Evolutionary conservation across 92 coral and sea anemone species (phyloP).

Genomic region (Pocillopora meandrina): DNA sequence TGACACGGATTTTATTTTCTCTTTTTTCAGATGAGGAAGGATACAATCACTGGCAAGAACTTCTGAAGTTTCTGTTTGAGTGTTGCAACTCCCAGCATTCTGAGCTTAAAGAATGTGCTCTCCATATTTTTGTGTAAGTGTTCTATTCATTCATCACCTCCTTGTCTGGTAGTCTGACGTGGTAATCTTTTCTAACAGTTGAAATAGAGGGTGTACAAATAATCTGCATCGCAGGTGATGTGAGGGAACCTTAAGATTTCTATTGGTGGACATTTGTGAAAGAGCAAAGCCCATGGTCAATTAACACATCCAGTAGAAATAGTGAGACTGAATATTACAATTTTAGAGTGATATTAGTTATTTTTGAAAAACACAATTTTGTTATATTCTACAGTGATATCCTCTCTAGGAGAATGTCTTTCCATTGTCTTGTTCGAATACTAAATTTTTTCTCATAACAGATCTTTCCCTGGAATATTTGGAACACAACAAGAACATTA

Average conservation of each 20-base stretch:
- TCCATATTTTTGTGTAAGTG: conserved; percentile 88
- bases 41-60: conserved; percentile 98
- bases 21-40: conserved; percentile 84
- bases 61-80: conserved; percentile 91
- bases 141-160: not conserved
- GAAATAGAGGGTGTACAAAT: no score
- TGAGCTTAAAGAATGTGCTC: conserved; percentile 90
- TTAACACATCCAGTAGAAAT: no score
- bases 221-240: no score
- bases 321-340: no score
- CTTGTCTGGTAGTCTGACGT: not conserved
- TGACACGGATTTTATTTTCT: not conserved
- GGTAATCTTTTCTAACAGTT: not conserved
- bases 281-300: no score
- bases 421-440: not conserved
- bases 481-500: conserved; percentile 99
- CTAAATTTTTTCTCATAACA: not conserved
- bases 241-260: no score
- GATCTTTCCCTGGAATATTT: conserved; percentile 98
- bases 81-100: conserved; percentile 85
- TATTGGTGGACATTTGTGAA: no score
- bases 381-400: no score
- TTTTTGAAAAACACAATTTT: no score
- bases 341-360: no score
- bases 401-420: not conserved